Base-by-base conservation (phyloP, 2,113 vertebrate species). In the Chaenogobius annularis region DNA sequence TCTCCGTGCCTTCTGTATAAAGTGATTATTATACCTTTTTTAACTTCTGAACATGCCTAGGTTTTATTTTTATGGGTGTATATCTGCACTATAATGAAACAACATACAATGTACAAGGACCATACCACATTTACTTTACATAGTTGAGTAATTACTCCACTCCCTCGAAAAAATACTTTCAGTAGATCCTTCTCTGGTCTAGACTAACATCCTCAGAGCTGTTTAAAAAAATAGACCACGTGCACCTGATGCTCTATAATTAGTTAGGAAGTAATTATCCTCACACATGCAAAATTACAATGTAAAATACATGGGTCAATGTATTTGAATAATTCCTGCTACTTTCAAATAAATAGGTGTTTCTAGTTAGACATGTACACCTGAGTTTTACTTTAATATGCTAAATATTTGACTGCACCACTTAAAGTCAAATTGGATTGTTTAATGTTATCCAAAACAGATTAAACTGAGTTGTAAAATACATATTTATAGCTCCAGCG, bases 391-490 rank as follows among this genome's bases (percentile, higher is more conserved):
- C 35, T 19, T n/a, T 9, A 37, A 40, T 40, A 19, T 40, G 17
- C 31, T 40, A 35, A 22, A 66, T 9, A 23, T 47, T 66, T 66
- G 22, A 66, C 20, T 20, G 13, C 20, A 12, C 64, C 64, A 46
- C 64, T 63, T 63, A 11, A 35, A 46, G 44, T 66, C 13, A 23
- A 12, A 63, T 63, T 40, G 7, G 15, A 61, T 61, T 61, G 58
- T 61, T 35, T 61, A 26, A 61, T 61, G 11, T 40, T n/a, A 63
- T 63, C 31, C 31, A n/a, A 63, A 63, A 43, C 61, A 40, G 35
- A 63, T 63, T 43, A 63, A 63, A 40, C 31, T 11, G 35, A 40
- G 61, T 63, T 63, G 61, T 63, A 63, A 63, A 63, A 63, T 61
- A 63, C 19, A 63, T 40, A 63, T 63, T 63, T 63, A 63, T 43